Conservation (phyloP, 2,888 invertebrate genomes). For the Meteorus cinctellus region DNA sequence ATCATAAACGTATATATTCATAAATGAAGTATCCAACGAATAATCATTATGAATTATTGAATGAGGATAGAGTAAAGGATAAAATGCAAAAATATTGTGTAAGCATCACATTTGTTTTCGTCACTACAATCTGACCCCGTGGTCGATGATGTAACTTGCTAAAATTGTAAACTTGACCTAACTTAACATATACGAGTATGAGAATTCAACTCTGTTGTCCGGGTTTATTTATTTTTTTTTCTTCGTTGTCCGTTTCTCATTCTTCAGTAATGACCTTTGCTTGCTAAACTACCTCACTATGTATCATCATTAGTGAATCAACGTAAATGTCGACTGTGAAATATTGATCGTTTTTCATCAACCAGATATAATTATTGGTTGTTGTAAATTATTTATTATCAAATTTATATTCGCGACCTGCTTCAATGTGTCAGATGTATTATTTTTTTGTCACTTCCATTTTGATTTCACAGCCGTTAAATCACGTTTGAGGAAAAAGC, state of each 20-base stretch:
- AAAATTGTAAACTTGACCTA: constrained; percentile 63
- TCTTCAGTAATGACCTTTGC: neutral
- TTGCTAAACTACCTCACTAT: no score
- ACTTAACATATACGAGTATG: constrained; percentile 48
- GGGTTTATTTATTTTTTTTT: constrained; percentile 21
- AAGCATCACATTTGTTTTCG: constrained; percentile 35
- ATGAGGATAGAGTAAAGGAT: neutral
- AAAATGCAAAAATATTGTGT: neutral
- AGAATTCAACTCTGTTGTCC: neutral
- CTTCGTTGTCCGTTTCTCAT: constrained; percentile 30
- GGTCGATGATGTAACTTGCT: constrained; percentile 57
- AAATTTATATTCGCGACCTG: constrained; percentile 53
- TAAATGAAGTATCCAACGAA: no score
- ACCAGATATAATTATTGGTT: neutral
- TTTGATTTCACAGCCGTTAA: neutral
- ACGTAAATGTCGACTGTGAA: no score
- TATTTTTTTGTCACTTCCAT: neutral
- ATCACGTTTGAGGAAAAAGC: constrained; percentile 18
- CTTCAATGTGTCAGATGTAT: constrained; percentile 45
- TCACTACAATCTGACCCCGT: constrained; percentile 25
- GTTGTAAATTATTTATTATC: neutral
- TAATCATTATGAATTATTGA: neutral
- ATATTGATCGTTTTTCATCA: neutral
- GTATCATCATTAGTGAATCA: no score
- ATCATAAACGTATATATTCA: neutral